phyloP scores from a whole-genome alignment of 2,113 vertebrate genomes.

The Corydoras maculifer region DNA sequence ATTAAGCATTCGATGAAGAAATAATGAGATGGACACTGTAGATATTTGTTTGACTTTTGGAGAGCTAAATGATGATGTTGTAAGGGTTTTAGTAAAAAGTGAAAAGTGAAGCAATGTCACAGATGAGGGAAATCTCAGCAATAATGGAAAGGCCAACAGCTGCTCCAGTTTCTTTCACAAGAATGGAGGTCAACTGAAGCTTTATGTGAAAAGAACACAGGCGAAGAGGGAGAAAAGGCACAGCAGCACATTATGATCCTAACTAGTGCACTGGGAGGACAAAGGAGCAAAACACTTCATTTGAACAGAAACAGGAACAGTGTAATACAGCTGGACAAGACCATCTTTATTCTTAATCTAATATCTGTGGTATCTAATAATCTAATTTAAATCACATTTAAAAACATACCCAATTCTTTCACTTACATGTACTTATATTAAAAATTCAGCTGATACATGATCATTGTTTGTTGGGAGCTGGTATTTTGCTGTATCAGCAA shows the following conservation, averaged over 20 bases:
- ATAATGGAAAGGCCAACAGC: constrained; percentile 60
- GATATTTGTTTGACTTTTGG: constrained; percentile 7
- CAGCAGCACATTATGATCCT: constrained; percentile 59
- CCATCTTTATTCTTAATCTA: too few relatives aligned
- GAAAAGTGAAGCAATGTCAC: constrained; percentile 19
- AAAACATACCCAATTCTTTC: too few relatives aligned
- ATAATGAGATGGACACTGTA: constrained; percentile 23
- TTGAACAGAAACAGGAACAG: constrained; percentile 1
- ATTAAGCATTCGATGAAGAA: constrained; percentile 2
- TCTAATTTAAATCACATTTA: too few relatives aligned
- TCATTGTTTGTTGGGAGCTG: too few relatives aligned
- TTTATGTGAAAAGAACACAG: constrained; percentile 58
- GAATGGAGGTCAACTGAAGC: constrained; percentile 71
- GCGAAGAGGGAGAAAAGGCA: constrained; percentile 46
- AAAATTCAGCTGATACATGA: too few relatives aligned
- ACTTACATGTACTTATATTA: too few relatives aligned
- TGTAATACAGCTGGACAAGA: too few relatives aligned
- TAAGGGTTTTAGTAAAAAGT: constrained; percentile 1
- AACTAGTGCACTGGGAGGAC: constrained; percentile 51
- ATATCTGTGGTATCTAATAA: too few relatives aligned
- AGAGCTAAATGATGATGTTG: constrained; percentile 5
- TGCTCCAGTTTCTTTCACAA: constrained; percentile 68
- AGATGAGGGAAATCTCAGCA: constrained; percentile 39
- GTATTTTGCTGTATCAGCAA: too few relatives aligned
- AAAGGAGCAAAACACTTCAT: constrained; percentile 38